Evolutionary conservation across 2,888 invertebrate genomes (phyloP).

Genomic region (Vanessa cardui): DNA sequence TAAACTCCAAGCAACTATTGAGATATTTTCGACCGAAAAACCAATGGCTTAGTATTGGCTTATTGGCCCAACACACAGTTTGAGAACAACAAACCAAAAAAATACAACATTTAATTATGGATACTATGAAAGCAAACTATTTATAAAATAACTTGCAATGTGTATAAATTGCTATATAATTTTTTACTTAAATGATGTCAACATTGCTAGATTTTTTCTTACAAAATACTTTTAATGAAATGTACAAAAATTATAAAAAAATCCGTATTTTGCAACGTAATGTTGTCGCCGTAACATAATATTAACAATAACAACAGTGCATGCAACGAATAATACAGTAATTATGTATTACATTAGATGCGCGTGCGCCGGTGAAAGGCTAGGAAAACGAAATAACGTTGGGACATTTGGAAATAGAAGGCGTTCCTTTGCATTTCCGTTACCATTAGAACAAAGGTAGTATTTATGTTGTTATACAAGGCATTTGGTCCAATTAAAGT

Average conservation of each 20-base stretch:
- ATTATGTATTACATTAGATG: conserved; percentile 37
- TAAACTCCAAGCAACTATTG: too few species aligned
- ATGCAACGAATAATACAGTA: conserved; percentile 35
- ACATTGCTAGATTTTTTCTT: neutral
- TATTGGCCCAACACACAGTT: too few species aligned
- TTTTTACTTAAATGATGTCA: neutral
- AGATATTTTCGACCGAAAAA: too few species aligned
- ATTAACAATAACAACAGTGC: conserved; percentile 51
- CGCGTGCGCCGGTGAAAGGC: conserved; percentile 37
- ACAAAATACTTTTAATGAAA: neutral
- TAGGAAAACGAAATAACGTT: conserved; percentile 33
- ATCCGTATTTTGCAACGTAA: conserved; percentile 20
- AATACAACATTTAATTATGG: too few species aligned
- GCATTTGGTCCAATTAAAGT: neutral
- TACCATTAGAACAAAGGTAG: conserved; percentile 27
- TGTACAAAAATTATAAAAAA: neutral
- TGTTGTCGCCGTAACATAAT: conserved; percentile 26
- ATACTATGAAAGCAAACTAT: neutral
- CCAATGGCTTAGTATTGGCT: too few species aligned
- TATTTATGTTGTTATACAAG: conserved; percentile 23
- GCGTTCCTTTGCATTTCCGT: conserved; percentile 34
- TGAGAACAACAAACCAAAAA: too few species aligned
- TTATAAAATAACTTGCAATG: too few species aligned
- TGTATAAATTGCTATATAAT: too few species aligned
- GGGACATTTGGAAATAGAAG: conserved; percentile 35